Evolutionary conservation across 2,888 invertebrate species (phyloP).

Genomic region (Fissipunctia ypsillon): DNA sequence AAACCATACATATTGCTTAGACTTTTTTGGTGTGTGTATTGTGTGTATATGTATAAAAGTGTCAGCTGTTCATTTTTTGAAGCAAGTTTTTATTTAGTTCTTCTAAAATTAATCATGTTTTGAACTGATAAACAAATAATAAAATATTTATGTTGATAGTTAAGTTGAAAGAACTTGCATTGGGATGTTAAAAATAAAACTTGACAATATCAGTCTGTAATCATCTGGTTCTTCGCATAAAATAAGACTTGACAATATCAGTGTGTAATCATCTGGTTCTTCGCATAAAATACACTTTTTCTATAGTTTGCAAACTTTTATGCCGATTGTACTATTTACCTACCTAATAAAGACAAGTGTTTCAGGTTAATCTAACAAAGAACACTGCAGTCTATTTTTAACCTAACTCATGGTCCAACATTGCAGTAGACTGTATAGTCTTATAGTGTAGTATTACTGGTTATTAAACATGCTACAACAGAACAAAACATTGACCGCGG

Average conservation of each 20-base stretch:
- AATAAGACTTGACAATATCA: no score
- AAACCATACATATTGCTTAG: no score
- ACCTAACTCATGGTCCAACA: background rate
- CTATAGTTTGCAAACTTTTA: background rate
- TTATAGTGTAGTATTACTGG: background rate
- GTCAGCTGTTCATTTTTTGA: no score
- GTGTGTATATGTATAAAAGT: no score
- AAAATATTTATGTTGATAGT: background rate
- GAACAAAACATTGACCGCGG: background rate
- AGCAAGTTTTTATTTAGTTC: background rate
- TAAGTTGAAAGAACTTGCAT: background rate
- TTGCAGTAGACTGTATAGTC: background rate
- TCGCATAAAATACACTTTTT: background rate
- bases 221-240: no score
- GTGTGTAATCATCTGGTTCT: no score
- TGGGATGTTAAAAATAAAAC: background rate
- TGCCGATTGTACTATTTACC: background rate
- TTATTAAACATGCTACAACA: no score
- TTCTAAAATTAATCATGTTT: background rate
- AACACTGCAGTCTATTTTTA: background rate
- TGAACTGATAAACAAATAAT: background rate
- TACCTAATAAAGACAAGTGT: background rate
- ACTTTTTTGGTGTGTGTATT: no score
- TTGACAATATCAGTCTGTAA: background rate
- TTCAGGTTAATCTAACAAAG: background rate